phyloP scores from a whole-genome alignment of 2,888 invertebrate genomes.

The Leucophenga montana region DNA sequence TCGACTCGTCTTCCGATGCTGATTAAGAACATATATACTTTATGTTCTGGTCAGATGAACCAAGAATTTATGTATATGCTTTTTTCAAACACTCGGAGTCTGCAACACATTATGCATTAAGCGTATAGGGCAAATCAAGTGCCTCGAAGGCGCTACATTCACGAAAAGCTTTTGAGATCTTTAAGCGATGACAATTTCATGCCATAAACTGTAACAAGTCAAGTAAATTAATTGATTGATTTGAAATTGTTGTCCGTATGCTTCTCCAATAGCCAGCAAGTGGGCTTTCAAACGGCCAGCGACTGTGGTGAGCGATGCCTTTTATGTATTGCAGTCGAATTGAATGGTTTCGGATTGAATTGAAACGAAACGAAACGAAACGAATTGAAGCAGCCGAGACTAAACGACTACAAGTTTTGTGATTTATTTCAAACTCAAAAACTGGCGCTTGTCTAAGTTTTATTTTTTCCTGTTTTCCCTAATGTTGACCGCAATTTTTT shows the following conservation, averaged over 20 bases:
- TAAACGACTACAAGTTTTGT: neutral
- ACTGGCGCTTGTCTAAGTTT: neutral
- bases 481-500: slow-evolving; percentile 16
- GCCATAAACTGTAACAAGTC: slow-evolving; percentile 23
- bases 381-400: no score
- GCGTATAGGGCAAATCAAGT: no score
- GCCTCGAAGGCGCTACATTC: neutral
- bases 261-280: neutral
- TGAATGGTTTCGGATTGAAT: no score
- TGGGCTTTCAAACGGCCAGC: neutral
- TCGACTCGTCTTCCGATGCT: no score
- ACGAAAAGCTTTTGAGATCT: neutral
- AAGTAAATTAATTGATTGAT: slow-evolving; percentile 26
- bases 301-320: neutral
- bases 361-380: no score
- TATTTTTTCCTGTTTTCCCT: slow-evolving; percentile 21
- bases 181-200: slow-evolving; percentile 6
- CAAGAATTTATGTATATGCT: no score
- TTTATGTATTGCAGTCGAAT: neutral
- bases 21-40: no score
- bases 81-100: no score
- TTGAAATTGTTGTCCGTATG: slow-evolving; percentile 15
- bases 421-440: slow-evolving; percentile 20
- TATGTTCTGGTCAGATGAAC: no score
- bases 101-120: no score